Conservation (phyloP, 2,888 invertebrate genomes). For the Calephelis perditalis region DNA sequence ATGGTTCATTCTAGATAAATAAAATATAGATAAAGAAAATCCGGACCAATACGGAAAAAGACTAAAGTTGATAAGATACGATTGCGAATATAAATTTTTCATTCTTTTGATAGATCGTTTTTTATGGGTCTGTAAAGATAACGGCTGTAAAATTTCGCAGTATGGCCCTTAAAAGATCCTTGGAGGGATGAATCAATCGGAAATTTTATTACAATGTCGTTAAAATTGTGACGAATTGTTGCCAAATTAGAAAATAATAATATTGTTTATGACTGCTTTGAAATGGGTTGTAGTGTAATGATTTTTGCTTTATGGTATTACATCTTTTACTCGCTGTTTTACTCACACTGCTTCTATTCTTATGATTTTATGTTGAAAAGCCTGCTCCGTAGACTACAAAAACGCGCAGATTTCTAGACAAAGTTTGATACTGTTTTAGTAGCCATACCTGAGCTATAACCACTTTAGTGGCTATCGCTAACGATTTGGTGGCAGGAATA, state of each 20-base stretch:
- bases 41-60: no score
- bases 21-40: no score
- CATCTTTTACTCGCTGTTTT: neutral
- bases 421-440: no score
- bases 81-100: constrained; percentile 25
- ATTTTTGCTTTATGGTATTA: neutral
- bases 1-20: no score
- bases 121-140: constrained; percentile 27
- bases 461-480: no score
- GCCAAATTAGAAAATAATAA: neutral
- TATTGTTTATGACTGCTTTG: neutral
- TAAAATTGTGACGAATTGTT: constrained; percentile 1
- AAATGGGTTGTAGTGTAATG: neutral
- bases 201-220: constrained; percentile 15
- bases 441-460: no score
- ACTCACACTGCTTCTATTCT: no score
- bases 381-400: no score
- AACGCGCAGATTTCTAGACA: no score
- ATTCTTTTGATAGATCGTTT: constrained; percentile 26
- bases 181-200: constrained; percentile 23
- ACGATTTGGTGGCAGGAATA: no score
- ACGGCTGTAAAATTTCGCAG: constrained; percentile 17
- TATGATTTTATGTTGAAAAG: no score
- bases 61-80: constrained; percentile 4
- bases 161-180: constrained; percentile 18